Base-by-base conservation (phyloP, 2,113 vertebrate genomes). In the Chauna torquata region DNA sequence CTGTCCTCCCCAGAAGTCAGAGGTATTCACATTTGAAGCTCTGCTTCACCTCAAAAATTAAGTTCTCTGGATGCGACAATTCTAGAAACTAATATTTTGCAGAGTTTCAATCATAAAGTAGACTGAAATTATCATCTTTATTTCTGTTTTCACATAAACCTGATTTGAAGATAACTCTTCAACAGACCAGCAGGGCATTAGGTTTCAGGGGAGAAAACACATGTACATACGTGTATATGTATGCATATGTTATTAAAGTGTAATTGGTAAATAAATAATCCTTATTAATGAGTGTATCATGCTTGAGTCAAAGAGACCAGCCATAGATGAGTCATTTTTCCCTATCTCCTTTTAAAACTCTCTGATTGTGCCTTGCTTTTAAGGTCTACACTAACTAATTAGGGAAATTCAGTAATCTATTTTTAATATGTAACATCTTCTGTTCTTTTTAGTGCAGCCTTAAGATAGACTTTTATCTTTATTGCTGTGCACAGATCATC, bases 401-500 rank as follows among this genome's bases (percentile, higher is more conserved):
- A 98, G 93, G 95, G 92, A 96, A 97, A 96, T 98, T 98, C 97
- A 98, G 96, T 98, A 97, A 97, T 98, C 97, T 98, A 98, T 98
- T 98, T 98, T 98, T 98, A 98, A 98, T 98, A 98, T 95, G 96
- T 97, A 96, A 95, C 96, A 97, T 98, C 95, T 98, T 98, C 97
- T 97, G 97, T 98, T 98, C 97, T 98, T 98, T 98, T 97, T 96
- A 98, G 97, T 98, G 98, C 97, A 98, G 97, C 98, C 97, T 97
- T 98, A 98, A 98, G 98, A 98, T 95, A 98, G 96, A 96, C 98
- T 98, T 98, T 98, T 97, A 98, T 98, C 98, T 98, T 98, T 96
- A 97, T 96, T 98, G 96, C 96, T 98, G 97, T 98, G 97, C 97
- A 97, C 95, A 97, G 97, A 98, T 98, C 97, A 98, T 98, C 97